A percentile compares a stretch with the other conserved stretches of the same genome.
Evolutionary conservation across 2,797 vertebrate genomes (phyloP).

Genomic region (Hoplostethus mediterraneus): DNA sequence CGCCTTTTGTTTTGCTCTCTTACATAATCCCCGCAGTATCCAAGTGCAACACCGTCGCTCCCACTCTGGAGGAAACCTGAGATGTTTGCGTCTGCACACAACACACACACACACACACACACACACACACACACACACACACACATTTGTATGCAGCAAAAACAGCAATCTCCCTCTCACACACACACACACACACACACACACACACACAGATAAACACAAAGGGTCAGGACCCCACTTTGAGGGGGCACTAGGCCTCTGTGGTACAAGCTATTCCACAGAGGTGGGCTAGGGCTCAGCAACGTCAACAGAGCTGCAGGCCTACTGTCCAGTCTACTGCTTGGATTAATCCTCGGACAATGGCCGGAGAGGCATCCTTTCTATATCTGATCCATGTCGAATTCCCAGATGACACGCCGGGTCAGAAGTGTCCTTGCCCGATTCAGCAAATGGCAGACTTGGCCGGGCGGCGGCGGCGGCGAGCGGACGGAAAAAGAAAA

Average conservation of each 20-base stretch:
- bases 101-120: slow-evolving; percentile 5
- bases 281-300: slow-evolving; percentile 76
- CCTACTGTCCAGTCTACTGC: slow-evolving; percentile 80
- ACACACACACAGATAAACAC: slow-evolving; percentile 35
- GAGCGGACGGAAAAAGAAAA: slow-evolving; percentile 37
- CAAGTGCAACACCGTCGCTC: slow-evolving; percentile 48
- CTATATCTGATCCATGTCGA: slow-evolving; percentile 70
- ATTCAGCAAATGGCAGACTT: slow-evolving; percentile 65
- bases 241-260: slow-evolving; percentile 68
- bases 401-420: slow-evolving; percentile 73
- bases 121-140: neutral
- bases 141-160: slow-evolving; percentile 19
- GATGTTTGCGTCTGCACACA: slow-evolving; percentile 29
- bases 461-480: slow-evolving; percentile 26
- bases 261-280: slow-evolving; percentile 65
- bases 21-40: slow-evolving; percentile 60
- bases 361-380: slow-evolving; percentile 61
- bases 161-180: slow-evolving; percentile 10
- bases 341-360: slow-evolving; percentile 77
- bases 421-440: slow-evolving; percentile 71
- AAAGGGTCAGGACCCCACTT: slow-evolving; percentile 72
- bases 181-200: slow-evolving; percentile 1
- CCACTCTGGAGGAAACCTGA: slow-evolving; percentile 52
- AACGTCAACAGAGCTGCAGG: slow-evolving; percentile 75
- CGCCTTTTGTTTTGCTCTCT: slow-evolving; percentile 65